These are phyloP conservation scores for Orchesella flavescens DNA, from an alignment of 2,888 invertebrate species.

Conservation along the genomic window DNA sequence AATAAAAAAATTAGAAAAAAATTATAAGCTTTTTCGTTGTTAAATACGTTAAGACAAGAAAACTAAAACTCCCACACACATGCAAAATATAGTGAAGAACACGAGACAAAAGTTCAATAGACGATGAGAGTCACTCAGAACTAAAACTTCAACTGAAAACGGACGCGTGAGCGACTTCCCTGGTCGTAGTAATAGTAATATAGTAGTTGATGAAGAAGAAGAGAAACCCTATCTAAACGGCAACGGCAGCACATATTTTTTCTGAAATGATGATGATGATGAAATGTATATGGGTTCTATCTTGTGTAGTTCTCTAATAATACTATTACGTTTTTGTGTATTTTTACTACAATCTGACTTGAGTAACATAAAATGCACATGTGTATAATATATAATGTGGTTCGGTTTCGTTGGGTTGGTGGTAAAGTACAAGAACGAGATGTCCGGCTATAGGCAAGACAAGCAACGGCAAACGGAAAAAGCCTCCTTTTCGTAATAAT, in stretches of 20 bases:
- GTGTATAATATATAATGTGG: not conserved
- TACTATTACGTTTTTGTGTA: no score
- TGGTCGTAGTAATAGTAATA: no score
- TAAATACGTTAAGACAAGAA: not conserved
- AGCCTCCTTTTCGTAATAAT: not conserved
- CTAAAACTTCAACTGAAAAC: constrained; percentile 19
- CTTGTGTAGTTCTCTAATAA: not conserved
- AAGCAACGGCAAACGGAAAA: constrained; percentile 27
- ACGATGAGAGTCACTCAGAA: constrained; percentile 3
- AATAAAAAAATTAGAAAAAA: constrained; percentile 2
- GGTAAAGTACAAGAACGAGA: not conserved
- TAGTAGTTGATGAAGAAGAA: not conserved
- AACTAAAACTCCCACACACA: constrained; percentile 43
- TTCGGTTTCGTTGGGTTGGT: no score
- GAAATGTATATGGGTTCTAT: not conserved
- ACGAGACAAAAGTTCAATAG: constrained; percentile 31
- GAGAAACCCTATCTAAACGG: constrained; percentile 35
- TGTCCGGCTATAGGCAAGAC: not conserved
- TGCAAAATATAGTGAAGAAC: not conserved
- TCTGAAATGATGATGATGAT: constrained; percentile 15
- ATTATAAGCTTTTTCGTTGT: constrained; percentile 1
- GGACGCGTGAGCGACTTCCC: constrained; percentile 8
- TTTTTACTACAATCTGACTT: no score
- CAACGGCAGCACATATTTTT: constrained; percentile 11
- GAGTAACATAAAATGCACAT: not conserved